These are phyloP conservation scores for Phrynosoma platyrhinos DNA, from an alignment of 2,113 vertebrate genomes.

Conservation along the genomic window DNA sequence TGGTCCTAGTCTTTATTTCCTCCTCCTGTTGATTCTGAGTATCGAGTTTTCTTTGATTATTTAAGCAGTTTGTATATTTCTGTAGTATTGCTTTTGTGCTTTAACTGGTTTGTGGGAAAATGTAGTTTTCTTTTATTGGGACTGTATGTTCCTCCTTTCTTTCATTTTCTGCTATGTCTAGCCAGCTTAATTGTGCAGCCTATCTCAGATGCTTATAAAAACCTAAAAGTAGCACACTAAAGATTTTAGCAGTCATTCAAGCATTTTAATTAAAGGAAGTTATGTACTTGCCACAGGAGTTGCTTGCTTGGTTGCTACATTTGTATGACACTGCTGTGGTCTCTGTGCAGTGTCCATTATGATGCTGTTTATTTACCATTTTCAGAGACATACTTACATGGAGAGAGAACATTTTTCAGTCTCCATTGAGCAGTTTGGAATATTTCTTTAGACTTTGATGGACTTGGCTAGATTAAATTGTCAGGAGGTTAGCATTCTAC, in stretches of 20 bases:
- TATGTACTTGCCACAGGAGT: background rate
- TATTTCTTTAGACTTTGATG: background rate
- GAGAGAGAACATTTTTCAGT: background rate
- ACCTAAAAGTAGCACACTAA: background rate
- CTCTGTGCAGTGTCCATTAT: background rate
- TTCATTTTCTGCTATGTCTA: conserved; percentile 26
- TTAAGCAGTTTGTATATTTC: conserved; percentile 3
- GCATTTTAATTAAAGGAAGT: conserved; percentile 2
- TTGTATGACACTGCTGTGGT: background rate
- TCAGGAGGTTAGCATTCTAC: background rate
- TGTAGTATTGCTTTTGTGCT: conserved; percentile 6
- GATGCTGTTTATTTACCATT: background rate
- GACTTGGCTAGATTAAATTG: background rate
- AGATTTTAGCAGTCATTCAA: background rate
- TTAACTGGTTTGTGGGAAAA: conserved; percentile 17
- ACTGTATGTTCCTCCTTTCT: conserved; percentile 24
- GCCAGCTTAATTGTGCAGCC: background rate
- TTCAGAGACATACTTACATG: background rate
- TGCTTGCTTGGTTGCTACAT: background rate
- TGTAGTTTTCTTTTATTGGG: conserved; percentile 16
- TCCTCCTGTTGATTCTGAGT: background rate
- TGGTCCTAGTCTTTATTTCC: conserved; percentile 33
- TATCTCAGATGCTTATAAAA: conserved; percentile 13
- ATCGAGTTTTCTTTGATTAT: conserved; percentile 11
- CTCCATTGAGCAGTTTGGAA: background rate